Base-by-base conservation (phyloP, 1,140 invertebrate species). In the Drosophila triauraria region DNA sequence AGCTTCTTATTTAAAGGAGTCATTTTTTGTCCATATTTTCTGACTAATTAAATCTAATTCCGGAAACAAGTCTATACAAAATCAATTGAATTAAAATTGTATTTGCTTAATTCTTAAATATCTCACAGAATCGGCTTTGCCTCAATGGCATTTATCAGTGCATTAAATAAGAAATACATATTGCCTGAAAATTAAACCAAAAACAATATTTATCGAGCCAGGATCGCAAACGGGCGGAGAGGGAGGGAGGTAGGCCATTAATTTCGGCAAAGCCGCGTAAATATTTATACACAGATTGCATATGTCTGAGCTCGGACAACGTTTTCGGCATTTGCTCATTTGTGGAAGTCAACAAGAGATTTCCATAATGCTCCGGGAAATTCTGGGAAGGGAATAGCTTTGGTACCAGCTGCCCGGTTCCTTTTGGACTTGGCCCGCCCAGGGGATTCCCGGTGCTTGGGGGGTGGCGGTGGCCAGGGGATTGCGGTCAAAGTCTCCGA, bases 211-310 rank as follows among this genome's bases (percentile, higher is more conserved):
- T 80, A 59, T 50, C 12, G 43, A 75, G 54, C 46, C 46, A 40
- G 59, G 65, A 65, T 67, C 48, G 65, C 46, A 48, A 12, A 48
- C 23, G 44, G 8, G 30, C 10, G 27, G 17, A 2, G 30, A 35
- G 17, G 3, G 30, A 35, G 30, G 23, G 23, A 40, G 60, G 54
- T 20, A 40, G 60, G 70, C 70, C 81, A 85, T 90, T 90, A 90
- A 82, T 90, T 90, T 90, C 46, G 54, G 50, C 70, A 62, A 72
- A 40, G 75, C 74, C 85, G 85, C 81, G 78, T 90, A 90, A 88
- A 88, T 88, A 88, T 88, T 88, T 90, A 84, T 90, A 84, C 69
- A 71, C 81, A 90, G 60, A 84, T 81, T 71, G 69, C 85, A 90
- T 78, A 79, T 88, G 80, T 72, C 54, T 70, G 71, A 60, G 63